These are phyloP conservation scores for Acromyrmex echinatior DNA, from an alignment of 1,140 invertebrate genomes.

Conservation along the genomic window DNA sequence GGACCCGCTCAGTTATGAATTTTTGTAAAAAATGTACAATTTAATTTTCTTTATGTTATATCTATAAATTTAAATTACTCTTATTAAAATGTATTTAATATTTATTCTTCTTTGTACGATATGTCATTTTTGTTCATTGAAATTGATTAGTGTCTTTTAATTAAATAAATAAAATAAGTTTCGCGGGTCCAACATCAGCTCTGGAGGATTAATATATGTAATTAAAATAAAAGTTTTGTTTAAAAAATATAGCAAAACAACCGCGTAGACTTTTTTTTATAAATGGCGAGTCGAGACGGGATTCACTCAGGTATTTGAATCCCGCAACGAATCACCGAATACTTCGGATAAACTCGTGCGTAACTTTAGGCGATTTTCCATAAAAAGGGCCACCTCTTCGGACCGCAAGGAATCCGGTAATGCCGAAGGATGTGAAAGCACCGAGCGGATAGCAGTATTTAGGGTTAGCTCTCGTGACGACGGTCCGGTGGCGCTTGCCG, in stretches of 20 bases:
- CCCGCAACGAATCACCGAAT: constrained; percentile 24
- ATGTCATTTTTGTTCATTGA: no score
- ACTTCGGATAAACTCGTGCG: constrained; percentile 20
- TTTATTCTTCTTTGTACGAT: no score
- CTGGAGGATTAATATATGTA: no score
- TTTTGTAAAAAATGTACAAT: no score
- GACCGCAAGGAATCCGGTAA: constrained; percentile 78
- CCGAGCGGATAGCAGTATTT: constrained; percentile 80
- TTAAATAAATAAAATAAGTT: background rate
- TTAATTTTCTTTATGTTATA: no score
- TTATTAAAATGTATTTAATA: no score
- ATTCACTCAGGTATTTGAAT: constrained; percentile 30
- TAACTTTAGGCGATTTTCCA: constrained; percentile 59
- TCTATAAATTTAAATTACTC: no score
- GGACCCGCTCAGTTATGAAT: no score
- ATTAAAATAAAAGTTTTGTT: no score
- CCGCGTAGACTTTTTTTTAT: background rate
- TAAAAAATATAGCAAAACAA: background rate
- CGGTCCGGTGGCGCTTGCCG: constrained; percentile 81
- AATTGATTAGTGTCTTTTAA: no score
- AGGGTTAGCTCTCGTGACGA: constrained; percentile 82
- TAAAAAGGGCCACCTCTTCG: constrained; percentile 57
- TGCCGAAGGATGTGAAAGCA: constrained; percentile 75
- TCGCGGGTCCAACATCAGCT: no score
- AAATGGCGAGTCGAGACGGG: background rate